phyloP scores from a whole-genome alignment of 2,113 vertebrate species.

The Mola mola region DNA sequence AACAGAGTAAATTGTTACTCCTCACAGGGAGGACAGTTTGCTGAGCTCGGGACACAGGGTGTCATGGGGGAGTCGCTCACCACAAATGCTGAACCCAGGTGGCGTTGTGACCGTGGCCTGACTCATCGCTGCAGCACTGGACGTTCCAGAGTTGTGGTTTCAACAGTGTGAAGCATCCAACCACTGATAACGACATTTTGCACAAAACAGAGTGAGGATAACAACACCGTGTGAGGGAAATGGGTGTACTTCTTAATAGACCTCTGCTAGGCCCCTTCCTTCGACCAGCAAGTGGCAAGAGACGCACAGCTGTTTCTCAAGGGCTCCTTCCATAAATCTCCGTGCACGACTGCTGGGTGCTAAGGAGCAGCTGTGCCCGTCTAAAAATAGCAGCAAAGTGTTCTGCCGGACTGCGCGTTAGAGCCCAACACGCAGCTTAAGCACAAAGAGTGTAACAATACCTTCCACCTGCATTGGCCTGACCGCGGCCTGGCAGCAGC shows the following conservation, averaged over 20 bases:
- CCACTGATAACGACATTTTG: conserved; percentile 46
- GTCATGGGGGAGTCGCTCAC: conserved; percentile 29
- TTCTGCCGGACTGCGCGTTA: conserved; percentile 61
- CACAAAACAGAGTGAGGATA: no score
- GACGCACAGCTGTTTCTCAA: conserved; percentile 71
- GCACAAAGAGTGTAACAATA: conserved; percentile 65
- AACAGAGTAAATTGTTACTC: conserved; percentile 36
- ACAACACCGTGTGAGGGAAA: no score
- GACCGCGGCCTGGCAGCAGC: conserved; percentile 64
- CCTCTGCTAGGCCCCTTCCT: conserved; percentile 25
- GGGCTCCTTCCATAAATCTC: conserved; percentile 72
- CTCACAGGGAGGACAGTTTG: conserved; percentile 26
- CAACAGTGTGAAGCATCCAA: conserved; percentile 27
- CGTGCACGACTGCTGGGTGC: conserved; percentile 64
- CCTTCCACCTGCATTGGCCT: conserved; percentile 65
- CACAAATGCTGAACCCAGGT: conserved; percentile 65
- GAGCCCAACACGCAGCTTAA: conserved; percentile 65
- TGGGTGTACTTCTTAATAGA: neutral
- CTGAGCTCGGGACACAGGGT: conserved; percentile 45
- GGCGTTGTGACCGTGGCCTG: conserved; percentile 52
- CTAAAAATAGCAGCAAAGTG: conserved; percentile 76
- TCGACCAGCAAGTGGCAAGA: conserved; percentile 50
- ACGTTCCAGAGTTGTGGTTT: conserved; percentile 48
- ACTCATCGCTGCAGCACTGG: conserved; percentile 61
- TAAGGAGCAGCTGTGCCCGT: conserved; percentile 74